A percentile compares a stretch with the other conserved stretches of the same genome.
Evolutionary conservation across 2,888 invertebrate genomes (phyloP).

Genomic region (Anoplius nigerrimus): DNA sequence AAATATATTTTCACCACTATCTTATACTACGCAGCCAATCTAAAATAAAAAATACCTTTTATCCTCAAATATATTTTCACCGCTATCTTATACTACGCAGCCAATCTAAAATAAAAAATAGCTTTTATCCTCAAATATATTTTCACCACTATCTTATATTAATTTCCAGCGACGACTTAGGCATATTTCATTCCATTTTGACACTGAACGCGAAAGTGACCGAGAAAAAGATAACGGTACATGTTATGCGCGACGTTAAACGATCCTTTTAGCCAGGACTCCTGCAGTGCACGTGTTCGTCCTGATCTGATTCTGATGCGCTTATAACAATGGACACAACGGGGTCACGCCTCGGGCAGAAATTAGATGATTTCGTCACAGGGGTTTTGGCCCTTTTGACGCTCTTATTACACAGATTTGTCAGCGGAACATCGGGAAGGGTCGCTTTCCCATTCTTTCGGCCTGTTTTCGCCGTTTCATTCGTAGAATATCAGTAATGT

Average conservation of each 20-base stretch:
- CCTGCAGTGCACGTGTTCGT: slow-evolving; percentile 59
- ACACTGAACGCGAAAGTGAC: not conserved
- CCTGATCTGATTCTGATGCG: slow-evolving; percentile 64
- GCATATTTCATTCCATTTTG: not conserved
- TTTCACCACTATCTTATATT: too few species aligned
- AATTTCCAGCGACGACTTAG: too few species aligned
- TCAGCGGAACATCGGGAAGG: slow-evolving; percentile 29
- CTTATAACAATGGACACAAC: slow-evolving; percentile 52
- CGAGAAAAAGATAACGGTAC: not conserved
- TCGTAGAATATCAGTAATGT: too few species aligned
- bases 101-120: too few species aligned
- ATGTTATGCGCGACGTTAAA: slow-evolving; percentile 2
- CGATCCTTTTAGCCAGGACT: slow-evolving; percentile 17
- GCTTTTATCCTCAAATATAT: too few species aligned
- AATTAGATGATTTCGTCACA: slow-evolving; percentile 53
- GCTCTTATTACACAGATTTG: slow-evolving; percentile 51
- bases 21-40: too few species aligned
- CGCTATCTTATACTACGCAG: too few species aligned
- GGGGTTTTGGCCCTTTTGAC: slow-evolving; percentile 39
- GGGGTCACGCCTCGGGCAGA: slow-evolving; percentile 46
- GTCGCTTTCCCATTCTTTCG: too few species aligned
- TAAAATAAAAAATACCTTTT: too few species aligned
- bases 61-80: too few species aligned
- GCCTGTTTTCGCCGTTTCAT: too few species aligned
- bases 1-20: too few species aligned